These are phyloP conservation scores for Chionodraco myersi DNA, from an alignment of 2,113 vertebrate genomes.

Conservation along the genomic window DNA sequence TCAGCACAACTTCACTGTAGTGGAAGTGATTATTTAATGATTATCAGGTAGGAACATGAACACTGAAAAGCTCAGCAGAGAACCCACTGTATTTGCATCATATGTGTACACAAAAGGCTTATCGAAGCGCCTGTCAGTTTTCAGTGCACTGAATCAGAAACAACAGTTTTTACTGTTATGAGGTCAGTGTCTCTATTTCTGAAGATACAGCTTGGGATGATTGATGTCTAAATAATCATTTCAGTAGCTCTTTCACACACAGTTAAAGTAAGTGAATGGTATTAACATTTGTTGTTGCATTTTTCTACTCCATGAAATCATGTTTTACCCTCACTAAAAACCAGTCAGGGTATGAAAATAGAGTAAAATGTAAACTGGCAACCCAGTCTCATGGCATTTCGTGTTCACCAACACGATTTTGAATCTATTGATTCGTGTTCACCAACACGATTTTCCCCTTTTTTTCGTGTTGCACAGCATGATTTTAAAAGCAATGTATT, in stretches of 20 bases:
- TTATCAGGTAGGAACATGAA: conserved; percentile 38
- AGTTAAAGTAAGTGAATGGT: background rate
- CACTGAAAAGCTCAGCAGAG: conserved; percentile 20
- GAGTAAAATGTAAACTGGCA: too few relatives aligned
- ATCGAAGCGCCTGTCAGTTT: conserved; percentile 13
- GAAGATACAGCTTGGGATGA: background rate
- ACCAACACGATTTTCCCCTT: too few relatives aligned
- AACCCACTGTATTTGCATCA: background rate
- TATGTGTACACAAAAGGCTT: conserved; percentile 7
- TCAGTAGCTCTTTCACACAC: background rate
- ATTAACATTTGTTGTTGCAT: background rate
- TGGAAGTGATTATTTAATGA: conserved; percentile 57
- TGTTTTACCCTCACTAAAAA: background rate
- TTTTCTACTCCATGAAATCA: background rate
- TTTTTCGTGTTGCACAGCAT: too few relatives aligned
- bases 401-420: too few relatives aligned
- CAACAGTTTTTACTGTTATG: background rate
- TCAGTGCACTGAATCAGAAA: background rate
- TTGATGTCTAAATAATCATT: background rate
- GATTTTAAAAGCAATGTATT: too few relatives aligned
- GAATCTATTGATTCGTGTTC: too few relatives aligned
- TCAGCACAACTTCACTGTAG: conserved; percentile 46
- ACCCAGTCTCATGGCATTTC: too few relatives aligned
- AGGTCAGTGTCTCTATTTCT: conserved; percentile 2
- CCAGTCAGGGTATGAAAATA: too few relatives aligned